Evolutionary conservation across 2,888 invertebrate species (phyloP), one percentile per base, ranked within the genome.

Genomic region (Cosmopolites sordidus): DNA sequence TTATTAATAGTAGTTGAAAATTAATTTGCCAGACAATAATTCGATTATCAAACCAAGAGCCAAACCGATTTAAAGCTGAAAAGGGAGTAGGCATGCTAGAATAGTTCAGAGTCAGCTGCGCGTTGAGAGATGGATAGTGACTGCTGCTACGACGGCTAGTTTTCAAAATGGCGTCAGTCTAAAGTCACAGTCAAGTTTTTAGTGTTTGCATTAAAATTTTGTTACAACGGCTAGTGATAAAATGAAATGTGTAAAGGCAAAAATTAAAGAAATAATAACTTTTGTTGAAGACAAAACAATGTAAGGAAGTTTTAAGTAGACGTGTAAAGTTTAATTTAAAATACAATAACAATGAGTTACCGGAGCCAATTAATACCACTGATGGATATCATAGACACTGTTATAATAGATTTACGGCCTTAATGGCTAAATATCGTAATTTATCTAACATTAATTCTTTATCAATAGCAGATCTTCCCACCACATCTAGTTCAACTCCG

Each of bases 301-400:
- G 49, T 54, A 50, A 43, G 43, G 33, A 53, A 54, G 49, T 58
- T 44, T 52, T 56, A 48, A 43, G 42, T 44, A 45, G 48, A 46
- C 55, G 55, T 48, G 39, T 48, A 22, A 48, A 52, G 40, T 58
- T 54, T 41, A 52, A 55, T 42, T 51, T 51, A 33, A 48, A 51
- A 51, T 54, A 56, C 50, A 16, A 54, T 22, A 51, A 11, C 50
- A 16, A 54, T 3, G 29, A 55, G 50, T 55, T 55, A 54, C 52
- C 58, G n/a, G 51, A 48, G 1, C 16, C 54, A 42, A 47, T 57
- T 17, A 54, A 54, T 51, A 44, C 46, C 40, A 58, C 42, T 46
- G 59, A 55, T 58, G 58, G 54, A 50, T 59, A 55, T 50, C 58
- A 55, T 38, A 58, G 48, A 52, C 30, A 59, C 30, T 59, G 52